A percentile compares a stretch with the other conserved stretches of the same genome.
Conservation (phyloP, 2,888 invertebrate species). For the Andrena camellia region DNA sequence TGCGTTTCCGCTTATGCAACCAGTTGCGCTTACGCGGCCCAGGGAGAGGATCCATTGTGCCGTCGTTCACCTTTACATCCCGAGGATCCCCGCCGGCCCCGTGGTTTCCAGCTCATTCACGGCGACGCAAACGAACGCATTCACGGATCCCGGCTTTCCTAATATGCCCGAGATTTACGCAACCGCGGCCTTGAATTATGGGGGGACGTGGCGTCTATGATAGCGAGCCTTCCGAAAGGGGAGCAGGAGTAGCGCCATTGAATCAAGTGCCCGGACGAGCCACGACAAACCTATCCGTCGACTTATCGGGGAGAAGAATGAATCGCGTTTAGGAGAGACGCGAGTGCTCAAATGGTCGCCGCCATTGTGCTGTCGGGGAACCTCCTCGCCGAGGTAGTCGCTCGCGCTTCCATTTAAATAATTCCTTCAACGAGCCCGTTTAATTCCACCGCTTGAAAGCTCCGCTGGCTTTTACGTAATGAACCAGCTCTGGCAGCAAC, state of each 20-base stretch:
- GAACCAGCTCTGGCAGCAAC: neutral
- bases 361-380: slow-evolving; percentile 36
- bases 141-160: slow-evolving; percentile 63
- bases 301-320: slow-evolving; percentile 8
- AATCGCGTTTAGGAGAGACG: neutral
- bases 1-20: slow-evolving; percentile 76
- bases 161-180: slow-evolving; percentile 58
- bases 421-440: slow-evolving; percentile 73
- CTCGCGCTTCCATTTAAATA: slow-evolving; percentile 71
- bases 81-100: slow-evolving; percentile 53
- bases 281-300: slow-evolving; percentile 4
- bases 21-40: slow-evolving; percentile 63
- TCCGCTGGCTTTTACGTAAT: slow-evolving; percentile 19
- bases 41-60: slow-evolving; percentile 63
- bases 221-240: neutral
- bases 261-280: slow-evolving; percentile 24
- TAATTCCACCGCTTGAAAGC: slow-evolving; percentile 62
- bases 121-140: slow-evolving; percentile 55
- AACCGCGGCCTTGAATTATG: slow-evolving; percentile 42
- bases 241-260: neutral
- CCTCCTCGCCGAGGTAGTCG: slow-evolving; percentile 28
- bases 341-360: slow-evolving; percentile 7
- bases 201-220: neutral
- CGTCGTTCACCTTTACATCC: slow-evolving; percentile 68
- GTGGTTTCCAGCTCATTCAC: slow-evolving; percentile 66